Evolutionary conservation across 2,888 invertebrate genomes (phyloP).

Genomic region (Mallateleia sp.): DNA sequence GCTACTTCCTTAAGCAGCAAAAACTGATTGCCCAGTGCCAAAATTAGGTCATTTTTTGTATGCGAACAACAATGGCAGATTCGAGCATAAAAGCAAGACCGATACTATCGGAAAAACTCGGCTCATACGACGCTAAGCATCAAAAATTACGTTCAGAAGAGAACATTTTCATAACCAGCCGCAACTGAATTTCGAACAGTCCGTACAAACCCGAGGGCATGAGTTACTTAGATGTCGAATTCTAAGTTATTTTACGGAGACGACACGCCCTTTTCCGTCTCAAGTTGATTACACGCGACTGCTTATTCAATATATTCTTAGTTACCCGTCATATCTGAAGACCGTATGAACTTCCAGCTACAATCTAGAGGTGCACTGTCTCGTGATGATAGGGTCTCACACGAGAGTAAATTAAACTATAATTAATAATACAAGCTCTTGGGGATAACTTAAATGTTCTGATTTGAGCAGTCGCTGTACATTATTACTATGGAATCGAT

Average conservation of each 20-base stretch:
- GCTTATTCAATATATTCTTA: conserved; percentile 67
- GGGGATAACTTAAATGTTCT: conserved; percentile 55
- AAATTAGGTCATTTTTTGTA: conserved; percentile 54
- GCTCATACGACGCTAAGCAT: conserved; percentile 54
- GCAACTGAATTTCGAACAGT: conserved; percentile 13
- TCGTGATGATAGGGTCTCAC: conserved; percentile 60
- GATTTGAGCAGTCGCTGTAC: conserved; percentile 53
- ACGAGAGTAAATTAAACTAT: conserved; percentile 59
- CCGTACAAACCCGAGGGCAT: background rate
- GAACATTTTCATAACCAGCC: conserved; percentile 18
- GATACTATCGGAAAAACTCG: conserved; percentile 53
- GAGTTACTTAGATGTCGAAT: conserved; percentile 47
- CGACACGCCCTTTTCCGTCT: conserved; percentile 42
- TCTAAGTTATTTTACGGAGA: conserved; percentile 53
- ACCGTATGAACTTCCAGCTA: conserved; percentile 51
- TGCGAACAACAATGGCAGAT: conserved; percentile 46
- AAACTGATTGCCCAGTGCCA: too few relatives aligned
- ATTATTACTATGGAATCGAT: conserved; percentile 57
- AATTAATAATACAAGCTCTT: conserved; percentile 64
- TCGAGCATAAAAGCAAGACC: conserved; percentile 51
- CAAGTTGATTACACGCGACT: conserved; percentile 50
- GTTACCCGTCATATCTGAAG: conserved; percentile 37
- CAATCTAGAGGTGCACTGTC: conserved; percentile 45
- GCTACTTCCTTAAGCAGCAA: too few relatives aligned
- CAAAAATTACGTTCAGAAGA: conserved; percentile 39